Conservation (phyloP, 2,797 vertebrate genomes). For the Argentina silus region DNA sequence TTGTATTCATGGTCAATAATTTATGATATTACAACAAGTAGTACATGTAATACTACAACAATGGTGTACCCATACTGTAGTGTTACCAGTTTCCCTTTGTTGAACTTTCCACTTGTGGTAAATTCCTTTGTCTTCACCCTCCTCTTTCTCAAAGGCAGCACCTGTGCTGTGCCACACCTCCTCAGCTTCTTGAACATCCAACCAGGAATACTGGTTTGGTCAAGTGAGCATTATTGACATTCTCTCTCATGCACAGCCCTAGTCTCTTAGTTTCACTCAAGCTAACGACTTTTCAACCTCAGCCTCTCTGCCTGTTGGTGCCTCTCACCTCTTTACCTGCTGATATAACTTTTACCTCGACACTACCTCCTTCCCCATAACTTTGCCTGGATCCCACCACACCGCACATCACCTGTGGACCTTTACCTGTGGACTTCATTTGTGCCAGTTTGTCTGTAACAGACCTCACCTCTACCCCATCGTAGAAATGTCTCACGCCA, state of each 20-base stretch:
- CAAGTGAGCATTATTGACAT: conserved; percentile 71
- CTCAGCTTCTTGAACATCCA: conserved; percentile 37
- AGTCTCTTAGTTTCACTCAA: conserved; percentile 74
- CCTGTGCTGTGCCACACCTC: conserved; percentile 47
- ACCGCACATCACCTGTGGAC: neutral
- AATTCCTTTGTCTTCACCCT: conserved; percentile 18
- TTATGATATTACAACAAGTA: too few relatives aligned
- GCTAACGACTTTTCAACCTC: conserved; percentile 44
- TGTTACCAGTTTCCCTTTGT: neutral
- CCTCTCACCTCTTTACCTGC: neutral
- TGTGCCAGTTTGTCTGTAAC: conserved; percentile 13
- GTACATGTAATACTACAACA: too few relatives aligned
- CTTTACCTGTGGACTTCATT: conserved; percentile 20
- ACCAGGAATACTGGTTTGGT: conserved; percentile 78
- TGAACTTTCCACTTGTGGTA: neutral
- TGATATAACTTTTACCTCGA: neutral
- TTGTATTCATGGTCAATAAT: too few relatives aligned
- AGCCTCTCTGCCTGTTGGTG: neutral
- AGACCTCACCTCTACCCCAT: neutral
- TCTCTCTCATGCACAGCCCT: conserved; percentile 54
- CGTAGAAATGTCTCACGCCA: conserved; percentile 66
- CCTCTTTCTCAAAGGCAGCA: conserved; percentile 28
- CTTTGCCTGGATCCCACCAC: neutral
- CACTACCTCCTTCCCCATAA: neutral
- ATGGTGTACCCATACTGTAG: too few relatives aligned